Evolutionary conservation across 1,140 invertebrate genomes (phyloP), one percentile per base, ranked within the genome.

Genomic region (Notospermus geniculatus): DNA sequence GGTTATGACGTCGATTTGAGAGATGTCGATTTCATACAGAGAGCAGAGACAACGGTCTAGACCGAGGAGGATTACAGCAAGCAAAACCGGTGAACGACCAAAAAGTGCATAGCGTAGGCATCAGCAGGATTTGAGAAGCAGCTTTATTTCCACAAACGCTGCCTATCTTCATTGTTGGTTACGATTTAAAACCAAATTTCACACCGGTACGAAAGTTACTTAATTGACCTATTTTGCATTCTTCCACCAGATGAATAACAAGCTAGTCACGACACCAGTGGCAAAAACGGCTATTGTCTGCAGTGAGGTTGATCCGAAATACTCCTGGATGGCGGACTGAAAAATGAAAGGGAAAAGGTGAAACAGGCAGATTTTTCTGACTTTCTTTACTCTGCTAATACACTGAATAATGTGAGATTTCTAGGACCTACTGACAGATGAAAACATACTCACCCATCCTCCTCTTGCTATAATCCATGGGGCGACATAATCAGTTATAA

Each of bases 381-480:
- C n/a, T 9, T 7, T 23, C n/a, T 50, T 5, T 7, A n/a, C 46
- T 50, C 25, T 50, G 46, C n/a, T n/a, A n/a, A n/a, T n/a, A n/a
- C 46, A 27, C 46, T 50, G 4, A 50, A 27, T 5, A 36, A 32
- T 23, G 4, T 27, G 11, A 9, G 15, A 36, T 19, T 15, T 50
- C 23, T 1, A 59, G 39, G 25, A 59, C 29, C 4, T 2, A 60
- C 2, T 23, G 30, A 19, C 19, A 17, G 22, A 32, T 58, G 29
- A 19, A 43, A 17, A 19, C 19, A n/a, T 52, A 69, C 77, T 71
- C 69, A 80, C 79, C 79, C 79, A 81, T 63, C 79, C 79, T 4
- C 79, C 79, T 65, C 77, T 61, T 2, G 72, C 73, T 25, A 80
- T 72, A 53, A 81, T 81, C 78, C 78, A 80, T 2, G 65, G 60